Evolutionary conservation across 2,113 vertebrate species (phyloP).

Genomic region (Tetrao urogallus): DNA sequence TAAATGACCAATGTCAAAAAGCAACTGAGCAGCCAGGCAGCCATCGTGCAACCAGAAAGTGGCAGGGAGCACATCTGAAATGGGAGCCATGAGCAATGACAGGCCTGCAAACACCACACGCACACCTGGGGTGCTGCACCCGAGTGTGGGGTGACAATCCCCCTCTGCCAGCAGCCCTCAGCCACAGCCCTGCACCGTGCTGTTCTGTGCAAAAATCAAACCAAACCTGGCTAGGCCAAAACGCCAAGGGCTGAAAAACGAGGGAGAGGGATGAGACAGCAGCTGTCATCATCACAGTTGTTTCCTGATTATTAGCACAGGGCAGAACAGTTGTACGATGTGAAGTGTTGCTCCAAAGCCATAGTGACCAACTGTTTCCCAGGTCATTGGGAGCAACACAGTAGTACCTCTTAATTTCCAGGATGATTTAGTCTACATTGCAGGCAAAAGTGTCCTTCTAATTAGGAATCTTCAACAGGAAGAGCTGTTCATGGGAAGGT

Average conservation of each 20-base stretch:
- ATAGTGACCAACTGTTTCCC: not conserved
- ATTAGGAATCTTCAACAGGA: not conserved
- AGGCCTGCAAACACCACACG: not conserved
- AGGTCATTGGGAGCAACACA: not conserved
- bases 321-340: rapidly evolving
- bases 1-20: not conserved
- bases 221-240: not conserved
- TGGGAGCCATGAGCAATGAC: not conserved
- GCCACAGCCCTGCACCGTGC: not conserved
- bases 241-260: not conserved
- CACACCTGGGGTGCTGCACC: not conserved
- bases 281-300: rapidly evolving
- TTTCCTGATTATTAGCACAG: not conserved
- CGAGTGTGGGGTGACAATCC: not conserved
- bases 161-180: not conserved
- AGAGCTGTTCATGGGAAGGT: not conserved
- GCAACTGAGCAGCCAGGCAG: not conserved
- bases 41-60: not conserved
- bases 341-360: not conserved
- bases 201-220: not conserved
- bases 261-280: not conserved
- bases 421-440: not conserved
- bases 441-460: not conserved
- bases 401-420: not conserved
- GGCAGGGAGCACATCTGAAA: not conserved